A percentile compares a stretch with the other conserved stretches of the same genome.
Evolutionary conservation across 2,888 invertebrate genomes (phyloP).

Genomic region (Athrips mouffetella): DNA sequence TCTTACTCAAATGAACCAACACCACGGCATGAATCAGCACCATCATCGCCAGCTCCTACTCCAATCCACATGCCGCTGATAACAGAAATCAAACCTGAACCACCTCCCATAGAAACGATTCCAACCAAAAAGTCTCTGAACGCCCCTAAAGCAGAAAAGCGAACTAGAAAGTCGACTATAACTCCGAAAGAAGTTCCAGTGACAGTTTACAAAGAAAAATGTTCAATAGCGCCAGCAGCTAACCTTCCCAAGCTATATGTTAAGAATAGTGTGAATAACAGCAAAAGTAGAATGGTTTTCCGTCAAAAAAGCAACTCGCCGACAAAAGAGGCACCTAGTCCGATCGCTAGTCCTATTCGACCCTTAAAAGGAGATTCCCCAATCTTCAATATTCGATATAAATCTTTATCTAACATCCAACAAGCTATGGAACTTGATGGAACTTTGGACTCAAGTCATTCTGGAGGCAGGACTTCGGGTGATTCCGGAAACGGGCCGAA

Average conservation of each 20-base stretch:
- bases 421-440: conserved; percentile 87
- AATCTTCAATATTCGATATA: conserved; percentile 85
- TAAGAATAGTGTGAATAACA: conserved; percentile 83
- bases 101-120: conserved; percentile 94
- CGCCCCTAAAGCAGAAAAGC: conserved; percentile 82
- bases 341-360: conserved; percentile 71
- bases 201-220: conserved; percentile 78
- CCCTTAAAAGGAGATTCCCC: conserved; percentile 84
- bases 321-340: conserved; percentile 84
- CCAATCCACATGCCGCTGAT: conserved; percentile 76
- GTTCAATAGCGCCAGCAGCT: conserved; percentile 69
- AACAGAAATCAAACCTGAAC: conserved; percentile 86
- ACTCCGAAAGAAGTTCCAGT: conserved; percentile 76
- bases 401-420: conserved; percentile 84
- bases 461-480: conserved; percentile 90
- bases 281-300: conserved; percentile 80
- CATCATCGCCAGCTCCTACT: conserved; percentile 73
- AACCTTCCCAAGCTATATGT: conserved; percentile 87
- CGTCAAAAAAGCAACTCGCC: conserved; percentile 86
- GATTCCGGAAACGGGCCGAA: conserved; percentile 88
- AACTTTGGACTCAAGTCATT: conserved; percentile 93
- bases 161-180: conserved; percentile 83
- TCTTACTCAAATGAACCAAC: conserved; percentile 76
- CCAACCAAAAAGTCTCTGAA: conserved; percentile 86
- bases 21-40: conserved; percentile 75